These are phyloP conservation scores for Palythoa grandiflora DNA, from an alignment of 92 coral and sea anemone genomes.

Conservation along the genomic window DNA sequence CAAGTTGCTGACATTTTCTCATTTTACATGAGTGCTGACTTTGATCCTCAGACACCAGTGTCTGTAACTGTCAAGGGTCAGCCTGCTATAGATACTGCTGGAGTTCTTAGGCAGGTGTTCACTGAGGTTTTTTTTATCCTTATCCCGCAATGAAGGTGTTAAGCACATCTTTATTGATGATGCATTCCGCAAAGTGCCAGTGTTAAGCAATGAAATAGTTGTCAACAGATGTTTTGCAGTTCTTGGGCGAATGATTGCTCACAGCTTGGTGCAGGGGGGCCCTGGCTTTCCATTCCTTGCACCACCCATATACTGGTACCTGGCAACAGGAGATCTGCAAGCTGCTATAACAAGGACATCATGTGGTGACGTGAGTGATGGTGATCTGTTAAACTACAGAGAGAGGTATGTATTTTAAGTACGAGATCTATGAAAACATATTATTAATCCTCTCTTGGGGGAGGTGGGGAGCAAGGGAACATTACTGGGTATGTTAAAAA, in stretches of 20 bases:
- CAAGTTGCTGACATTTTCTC: conserved; percentile 52
- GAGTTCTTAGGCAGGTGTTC: conserved; percentile 67
- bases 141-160: conserved; percentile 37
- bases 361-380: conserved; percentile 54
- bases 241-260: conserved; percentile 68
- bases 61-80: conserved; percentile 58
- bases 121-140: conserved; percentile 53
- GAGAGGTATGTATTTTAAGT: conserved; percentile 46
- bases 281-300: conserved; percentile 80
- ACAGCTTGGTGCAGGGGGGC: conserved; percentile 70
- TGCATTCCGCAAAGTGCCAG: conserved; percentile 44
- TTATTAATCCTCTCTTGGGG: neutral
- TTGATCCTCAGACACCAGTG: conserved; percentile 58
- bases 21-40: conserved; percentile 67
- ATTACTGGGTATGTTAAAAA: neutral
- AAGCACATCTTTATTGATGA: conserved; percentile 54
- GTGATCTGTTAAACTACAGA: conserved; percentile 24
- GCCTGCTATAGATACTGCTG: conserved; percentile 66
- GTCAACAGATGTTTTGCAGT: conserved; percentile 63
- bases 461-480: neutral
- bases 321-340: conserved; percentile 64
- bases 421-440: conserved; percentile 1
- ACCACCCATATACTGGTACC: conserved; percentile 66
- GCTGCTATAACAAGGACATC: conserved; percentile 61
- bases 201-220: conserved; percentile 73